These are phyloP conservation scores for Limulus polyphemus DNA, from an alignment of 2,888 invertebrate genomes.

Conservation along the genomic window DNA sequence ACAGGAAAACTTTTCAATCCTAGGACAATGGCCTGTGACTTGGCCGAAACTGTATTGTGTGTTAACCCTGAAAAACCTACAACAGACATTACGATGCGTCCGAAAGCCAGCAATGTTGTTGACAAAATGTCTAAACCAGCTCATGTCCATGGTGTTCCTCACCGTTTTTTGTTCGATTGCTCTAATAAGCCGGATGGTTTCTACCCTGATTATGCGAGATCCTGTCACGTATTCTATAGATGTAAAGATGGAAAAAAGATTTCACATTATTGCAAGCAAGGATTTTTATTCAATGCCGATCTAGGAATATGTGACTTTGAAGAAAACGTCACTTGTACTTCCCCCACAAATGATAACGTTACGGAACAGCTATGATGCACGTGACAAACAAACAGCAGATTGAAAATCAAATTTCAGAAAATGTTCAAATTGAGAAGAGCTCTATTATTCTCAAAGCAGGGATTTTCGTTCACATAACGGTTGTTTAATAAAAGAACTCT, in stretches of 20 bases:
- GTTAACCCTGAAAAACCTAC: conserved; percentile 1
- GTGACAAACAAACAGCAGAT: no score
- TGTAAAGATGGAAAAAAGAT: conserved; percentile 25
- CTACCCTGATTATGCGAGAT: conserved; percentile 24
- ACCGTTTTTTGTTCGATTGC: conserved; percentile 20
- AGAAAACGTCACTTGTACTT: conserved; percentile 24
- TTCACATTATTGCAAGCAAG: conserved; percentile 26
- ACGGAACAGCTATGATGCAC: no score
- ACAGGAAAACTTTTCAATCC: conserved; percentile 17
- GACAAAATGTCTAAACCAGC: not conserved
- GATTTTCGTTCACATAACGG: no score
- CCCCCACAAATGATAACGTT: not conserved
- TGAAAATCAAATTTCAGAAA: no score
- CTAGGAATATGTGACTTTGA: conserved; percentile 25
- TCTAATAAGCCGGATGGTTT: conserved; percentile 23
- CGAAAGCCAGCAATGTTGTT: not conserved
- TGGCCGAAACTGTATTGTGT: conserved; percentile 7
- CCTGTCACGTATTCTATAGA: conserved; percentile 26
- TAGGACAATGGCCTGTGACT: conserved; percentile 13
- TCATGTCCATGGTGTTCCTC: conserved; percentile 19
- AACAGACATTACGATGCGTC: not conserved
- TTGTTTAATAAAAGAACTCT: no score
- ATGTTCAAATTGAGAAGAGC: no score
- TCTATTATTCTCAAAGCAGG: no score
- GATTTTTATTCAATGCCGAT: conserved; percentile 23